Percentiles rank a stretch among this genome's conserved stretches.
Conservation (phyloP, 1,140 invertebrate species). For the Zaprionus tsacasi region DNA sequence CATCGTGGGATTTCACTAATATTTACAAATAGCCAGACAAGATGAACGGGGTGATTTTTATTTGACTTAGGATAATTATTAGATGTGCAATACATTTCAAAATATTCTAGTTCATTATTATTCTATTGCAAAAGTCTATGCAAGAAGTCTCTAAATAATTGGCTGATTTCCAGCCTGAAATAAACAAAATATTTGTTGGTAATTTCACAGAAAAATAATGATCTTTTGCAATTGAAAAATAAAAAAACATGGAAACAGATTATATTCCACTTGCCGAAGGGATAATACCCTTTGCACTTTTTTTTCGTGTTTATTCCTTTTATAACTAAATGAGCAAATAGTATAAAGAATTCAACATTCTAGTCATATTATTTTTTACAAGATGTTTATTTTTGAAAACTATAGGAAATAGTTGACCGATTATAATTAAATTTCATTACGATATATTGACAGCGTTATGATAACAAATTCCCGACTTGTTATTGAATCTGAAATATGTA, state of each 20-base stretch:
- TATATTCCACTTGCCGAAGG: no score
- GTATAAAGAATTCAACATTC: no score
- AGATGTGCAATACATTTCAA: background rate
- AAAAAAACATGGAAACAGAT: background rate
- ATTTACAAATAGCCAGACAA: conserved; percentile 19
- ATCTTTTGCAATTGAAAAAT: background rate
- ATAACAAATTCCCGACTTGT: no score
- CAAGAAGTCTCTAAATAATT: background rate
- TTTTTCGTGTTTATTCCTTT: no score
- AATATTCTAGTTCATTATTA: background rate
- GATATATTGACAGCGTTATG: no score
- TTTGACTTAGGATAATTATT: background rate
- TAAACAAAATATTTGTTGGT: background rate
- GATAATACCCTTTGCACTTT: no score
- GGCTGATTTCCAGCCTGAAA: background rate
- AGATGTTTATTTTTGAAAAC: no score
- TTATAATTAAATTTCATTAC: no score
- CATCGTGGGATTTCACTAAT: conserved; percentile 14
- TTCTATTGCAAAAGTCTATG: background rate
- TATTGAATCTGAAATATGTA: no score
- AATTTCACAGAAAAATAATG: background rate
- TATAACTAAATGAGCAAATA: no score
- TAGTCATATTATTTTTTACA: no score
- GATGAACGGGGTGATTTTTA: background rate
- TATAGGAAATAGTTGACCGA: no score